phyloP scores from a whole-genome alignment of 2,113 vertebrate species.

The Octodon degus region DNA sequence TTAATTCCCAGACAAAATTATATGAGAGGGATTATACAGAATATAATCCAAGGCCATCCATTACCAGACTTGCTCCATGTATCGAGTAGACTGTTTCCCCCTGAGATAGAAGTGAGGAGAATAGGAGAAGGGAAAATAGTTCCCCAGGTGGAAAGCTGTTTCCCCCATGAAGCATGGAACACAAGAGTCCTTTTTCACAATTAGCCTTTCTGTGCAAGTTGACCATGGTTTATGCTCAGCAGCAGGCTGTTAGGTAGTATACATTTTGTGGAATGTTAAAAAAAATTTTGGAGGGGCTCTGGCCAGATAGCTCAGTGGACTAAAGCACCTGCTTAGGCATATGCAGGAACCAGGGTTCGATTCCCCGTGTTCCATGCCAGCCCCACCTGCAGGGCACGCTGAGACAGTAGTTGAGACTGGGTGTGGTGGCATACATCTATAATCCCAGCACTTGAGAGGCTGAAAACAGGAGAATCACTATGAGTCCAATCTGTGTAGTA shows the following conservation, averaged over 20 bases:
- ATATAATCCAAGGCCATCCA: neutral
- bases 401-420: too few relatives aligned
- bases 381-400: too few relatives aligned
- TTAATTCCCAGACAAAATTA: neutral
- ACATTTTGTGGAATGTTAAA: neutral
- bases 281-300: neutral
- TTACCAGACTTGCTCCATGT: neutral
- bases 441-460: too few relatives aligned
- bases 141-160: neutral
- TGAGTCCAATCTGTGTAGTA: too few relatives aligned
- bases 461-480: too few relatives aligned
- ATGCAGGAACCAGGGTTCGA: too few relatives aligned
- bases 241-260: neutral
- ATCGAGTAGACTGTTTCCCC: neutral
- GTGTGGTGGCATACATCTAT: too few relatives aligned
- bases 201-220: neutral
- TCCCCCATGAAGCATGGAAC: neutral
- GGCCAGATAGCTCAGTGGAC: too few relatives aligned
- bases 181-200: neutral
- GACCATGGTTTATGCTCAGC: neutral
- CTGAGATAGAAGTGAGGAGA: neutral
- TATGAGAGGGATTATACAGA: neutral
- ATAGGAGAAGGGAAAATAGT: rapidly evolving
- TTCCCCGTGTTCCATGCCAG: too few relatives aligned
- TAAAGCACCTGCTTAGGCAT: too few relatives aligned